Evolutionary conservation across 2,113 vertebrate genomes (phyloP), one percentile per base, ranked within the genome.

Genomic region (Cyanoliseus patagonus): DNA sequence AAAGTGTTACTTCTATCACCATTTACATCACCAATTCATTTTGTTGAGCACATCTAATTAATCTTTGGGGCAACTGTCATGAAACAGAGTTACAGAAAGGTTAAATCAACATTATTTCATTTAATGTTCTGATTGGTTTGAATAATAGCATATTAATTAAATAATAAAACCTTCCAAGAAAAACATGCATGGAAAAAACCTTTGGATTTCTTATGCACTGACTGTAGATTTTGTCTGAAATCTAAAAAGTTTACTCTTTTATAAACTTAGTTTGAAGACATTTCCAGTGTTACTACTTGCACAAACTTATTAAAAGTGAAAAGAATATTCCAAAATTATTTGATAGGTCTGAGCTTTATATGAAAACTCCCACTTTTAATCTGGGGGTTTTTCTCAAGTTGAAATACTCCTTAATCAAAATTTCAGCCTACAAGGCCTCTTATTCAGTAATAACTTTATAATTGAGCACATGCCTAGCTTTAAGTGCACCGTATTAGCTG

Each of bases 221-320:
- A 93, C 72, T 88, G 53, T 18, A 94, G 74, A 73, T 70, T 94
- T 95, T 47, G 73, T 95, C 93, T 96, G 79, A 97, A 97, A 97
- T 57, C 10, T 83, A 73, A 73, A 84, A 96, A 90, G 68, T 78
- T 85, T n/a, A 90, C 41, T 84, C 49, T 77, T 62, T 72, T 88
- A 62, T 80, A 72, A 62, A 83, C 72, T 68, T 66, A 28, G 87
- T 94, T 93, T 94, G 81, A 96, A 96, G 89, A 93, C 52, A 62
- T 88, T 94, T 95, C 72, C 88, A 95, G 94, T 25, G 85, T 82
- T 92, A 76, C 53, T 92, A 55, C 28, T 94, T 67, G 68, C 42
- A 86, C 33, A 83, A 53, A 33, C 75, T 95, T 96, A 88, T 95
- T 97, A 74, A 87, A 95, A 92, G 78, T 94, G 62, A 66, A 96